phyloP scores from a whole-genome alignment of 2,113 vertebrate species.

The Sebastes schlegelii region DNA sequence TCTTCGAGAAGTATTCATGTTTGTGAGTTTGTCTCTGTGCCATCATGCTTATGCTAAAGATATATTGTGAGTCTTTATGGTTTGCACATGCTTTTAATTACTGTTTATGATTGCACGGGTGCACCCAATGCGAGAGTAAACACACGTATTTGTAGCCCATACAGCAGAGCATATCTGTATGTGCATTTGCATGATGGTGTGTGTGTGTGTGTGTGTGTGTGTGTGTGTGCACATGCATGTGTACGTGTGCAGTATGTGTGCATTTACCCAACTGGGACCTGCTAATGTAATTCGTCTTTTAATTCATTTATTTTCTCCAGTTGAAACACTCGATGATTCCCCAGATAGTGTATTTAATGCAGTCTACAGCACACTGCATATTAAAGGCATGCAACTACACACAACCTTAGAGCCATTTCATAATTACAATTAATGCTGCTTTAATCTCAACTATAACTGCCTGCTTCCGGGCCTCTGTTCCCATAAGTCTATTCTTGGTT shows the following conservation, averaged over 20 bases:
- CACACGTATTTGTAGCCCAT: background rate
- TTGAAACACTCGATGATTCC: slow-evolving; percentile 41
- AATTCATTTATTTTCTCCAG: slow-evolving; percentile 46
- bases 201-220: background rate
- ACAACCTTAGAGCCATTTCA: slow-evolving; percentile 17
- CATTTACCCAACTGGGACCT: slow-evolving; percentile 16
- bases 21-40: background rate
- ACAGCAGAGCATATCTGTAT: no score
- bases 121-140: background rate
- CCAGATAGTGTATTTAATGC: slow-evolving; percentile 15
- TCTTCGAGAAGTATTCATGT: background rate
- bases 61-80: background rate
- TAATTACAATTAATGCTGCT: slow-evolving; percentile 47
- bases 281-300: slow-evolving; percentile 27
- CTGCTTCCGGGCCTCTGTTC: slow-evolving; percentile 22
- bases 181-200: background rate
- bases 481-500: slow-evolving; percentile 4
- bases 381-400: slow-evolving; percentile 20
- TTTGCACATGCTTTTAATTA: slow-evolving; percentile 18
- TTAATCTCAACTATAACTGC: slow-evolving; percentile 43
- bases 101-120: slow-evolving; percentile 11
- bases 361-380: slow-evolving; percentile 17
- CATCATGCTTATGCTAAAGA: background rate
- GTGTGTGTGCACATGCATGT: background rate
- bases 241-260: background rate